Evolutionary conservation across 2,888 invertebrate genomes (phyloP).

Genomic region (Leptinotarsa peninsularis): DNA sequence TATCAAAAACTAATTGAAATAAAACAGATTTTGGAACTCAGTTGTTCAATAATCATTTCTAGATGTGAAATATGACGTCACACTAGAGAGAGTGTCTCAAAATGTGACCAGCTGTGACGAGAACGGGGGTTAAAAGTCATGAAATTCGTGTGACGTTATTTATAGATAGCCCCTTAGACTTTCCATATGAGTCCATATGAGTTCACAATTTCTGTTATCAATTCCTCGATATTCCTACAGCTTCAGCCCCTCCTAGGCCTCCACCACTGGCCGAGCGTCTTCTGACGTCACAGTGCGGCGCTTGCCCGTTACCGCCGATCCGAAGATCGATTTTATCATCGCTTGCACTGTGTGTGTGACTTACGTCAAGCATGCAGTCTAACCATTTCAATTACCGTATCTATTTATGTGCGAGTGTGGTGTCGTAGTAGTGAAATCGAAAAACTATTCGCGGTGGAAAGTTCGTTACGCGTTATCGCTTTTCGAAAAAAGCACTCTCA

Average conservation of each 20-base stretch:
- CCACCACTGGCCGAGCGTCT: slow-evolving; percentile 53
- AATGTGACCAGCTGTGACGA: too few species aligned
- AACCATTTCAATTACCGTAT: slow-evolving; percentile 55
- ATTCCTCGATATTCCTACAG: background rate
- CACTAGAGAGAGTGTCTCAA: too few species aligned
- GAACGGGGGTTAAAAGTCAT: too few species aligned
- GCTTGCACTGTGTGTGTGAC: slow-evolving; percentile 53
- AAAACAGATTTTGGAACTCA: too few species aligned
- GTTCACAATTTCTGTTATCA: too few species aligned
- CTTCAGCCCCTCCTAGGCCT: slow-evolving; percentile 2
- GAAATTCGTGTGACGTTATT: too few species aligned
- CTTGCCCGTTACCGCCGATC: slow-evolving; percentile 60
- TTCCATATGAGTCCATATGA: too few species aligned
- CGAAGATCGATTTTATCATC: slow-evolving; percentile 61
- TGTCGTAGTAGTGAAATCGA: slow-evolving; percentile 38
- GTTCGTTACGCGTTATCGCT: slow-evolving; percentile 17
- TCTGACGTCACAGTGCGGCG: slow-evolving; percentile 65
- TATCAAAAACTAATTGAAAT: too few species aligned
- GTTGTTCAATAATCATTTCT: too few species aligned
- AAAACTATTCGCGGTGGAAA: slow-evolving; percentile 29
- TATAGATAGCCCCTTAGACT: too few species aligned
- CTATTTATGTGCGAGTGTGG: slow-evolving; percentile 53
- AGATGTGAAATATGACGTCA: too few species aligned
- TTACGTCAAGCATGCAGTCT: slow-evolving; percentile 57
- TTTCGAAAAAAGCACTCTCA: slow-evolving; percentile 21